Base-by-base conservation (phyloP, 2,113 vertebrate species). In the Otocyon megalotis region DNA sequence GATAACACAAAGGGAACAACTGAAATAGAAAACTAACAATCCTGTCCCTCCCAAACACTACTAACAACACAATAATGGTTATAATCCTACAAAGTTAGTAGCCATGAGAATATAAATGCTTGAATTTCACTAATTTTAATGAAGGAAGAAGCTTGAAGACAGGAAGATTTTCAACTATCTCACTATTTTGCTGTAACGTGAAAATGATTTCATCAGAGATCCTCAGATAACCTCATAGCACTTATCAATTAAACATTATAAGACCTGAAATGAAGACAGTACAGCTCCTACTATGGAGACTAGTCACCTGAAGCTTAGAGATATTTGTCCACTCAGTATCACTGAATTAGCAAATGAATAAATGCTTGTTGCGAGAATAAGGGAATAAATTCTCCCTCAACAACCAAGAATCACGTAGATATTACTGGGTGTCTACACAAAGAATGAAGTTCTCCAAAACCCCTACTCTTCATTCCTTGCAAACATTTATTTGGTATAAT, bases 171-270 rank as follows among this genome's bases (percentile, higher is more conserved):
- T 16, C 30, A 56, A n/a, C 10, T 16, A 26, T 81, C 62, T 84
- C 28, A 26, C 95, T 54, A 67, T n/a, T 91, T 94, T 77, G 12
- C 63, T 88, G 71, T 54, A 50, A 81, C 3, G 7, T 60, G 77
- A 72, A 97, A 77, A 76, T 71, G 71, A 88, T 72, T 62, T 91
- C 22, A 79, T 56, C 19, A 17, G 53, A 65, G 56, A 82, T 77
- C 56, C 71, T 94, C 63, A 94, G 72, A 60, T 32, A 83, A 74
- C 43, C 17, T 48, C 9, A 58, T 10, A 82, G 35, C 50, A 92
- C 11, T 82, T 89, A 72, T 19, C 74, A 80, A 93, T 95, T 85
- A 94, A 91, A 83, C 2, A 67, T 32, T 88, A 60, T 65, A 92
- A 83, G 54, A 35, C 22, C 17, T 43, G n/a, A 63, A 80, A 82